phyloP scores from a whole-genome alignment of 2,113 vertebrate species.

The Elaphurus davidianus region DNA sequence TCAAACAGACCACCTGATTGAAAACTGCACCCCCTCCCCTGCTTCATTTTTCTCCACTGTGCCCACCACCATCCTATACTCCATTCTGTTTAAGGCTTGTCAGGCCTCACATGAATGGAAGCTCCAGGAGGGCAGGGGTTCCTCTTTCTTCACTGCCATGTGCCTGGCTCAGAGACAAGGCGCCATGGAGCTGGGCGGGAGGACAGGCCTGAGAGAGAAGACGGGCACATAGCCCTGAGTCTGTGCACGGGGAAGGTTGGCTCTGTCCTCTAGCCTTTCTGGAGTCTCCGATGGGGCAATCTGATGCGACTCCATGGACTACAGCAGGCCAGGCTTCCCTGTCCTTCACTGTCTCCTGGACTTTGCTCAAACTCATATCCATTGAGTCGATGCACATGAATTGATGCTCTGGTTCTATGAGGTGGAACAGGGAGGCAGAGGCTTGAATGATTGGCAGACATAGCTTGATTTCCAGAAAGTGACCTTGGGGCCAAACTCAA shows the following conservation, averaged over 20 bases:
- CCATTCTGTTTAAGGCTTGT: neutral
- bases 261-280: neutral
- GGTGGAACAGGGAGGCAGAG: fast-evolving
- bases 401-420: neutral
- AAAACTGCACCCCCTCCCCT: neutral
- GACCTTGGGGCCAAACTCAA: neutral
- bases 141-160: neutral
- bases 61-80: neutral
- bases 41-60: neutral
- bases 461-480: neutral
- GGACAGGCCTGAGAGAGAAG: neutral
- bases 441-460: neutral
- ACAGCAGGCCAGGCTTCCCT: neutral
- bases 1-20: neutral
- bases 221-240: fast-evolving
- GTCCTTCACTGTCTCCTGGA: neutral
- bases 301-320: neutral
- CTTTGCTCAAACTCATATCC: neutral
- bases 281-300: neutral
- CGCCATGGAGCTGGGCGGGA: fast-evolving
- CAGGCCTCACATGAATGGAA: neutral
- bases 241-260: fast-evolving
- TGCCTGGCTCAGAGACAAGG: neutral
- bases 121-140: neutral
- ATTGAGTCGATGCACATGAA: neutral